Conservation (phyloP, 2,113 vertebrate species). For the Grammomys dolichurus region DNA sequence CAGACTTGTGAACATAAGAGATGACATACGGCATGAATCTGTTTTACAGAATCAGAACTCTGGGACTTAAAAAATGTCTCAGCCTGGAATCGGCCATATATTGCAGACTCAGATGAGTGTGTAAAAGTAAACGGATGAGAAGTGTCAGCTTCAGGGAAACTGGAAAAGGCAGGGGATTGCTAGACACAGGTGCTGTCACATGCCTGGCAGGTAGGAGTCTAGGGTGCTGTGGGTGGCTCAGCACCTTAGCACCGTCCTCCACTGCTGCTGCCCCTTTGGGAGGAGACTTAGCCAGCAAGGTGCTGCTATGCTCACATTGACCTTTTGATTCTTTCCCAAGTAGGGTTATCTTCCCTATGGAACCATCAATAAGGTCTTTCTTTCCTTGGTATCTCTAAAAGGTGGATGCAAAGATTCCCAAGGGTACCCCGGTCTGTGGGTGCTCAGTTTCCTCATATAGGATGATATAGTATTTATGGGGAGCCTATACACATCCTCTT, state of each 20-base stretch:
- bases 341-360: neutral
- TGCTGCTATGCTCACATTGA: neutral
- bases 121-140: neutral
- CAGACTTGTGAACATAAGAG: slow-evolving; percentile 27
- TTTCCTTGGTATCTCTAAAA: neutral
- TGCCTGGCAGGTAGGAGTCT: neutral
- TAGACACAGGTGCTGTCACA: neutral
- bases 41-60: neutral
- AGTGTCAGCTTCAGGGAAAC: neutral
- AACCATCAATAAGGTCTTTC: neutral
- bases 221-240: too few relatives aligned
- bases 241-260: neutral
- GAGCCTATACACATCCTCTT: neutral
- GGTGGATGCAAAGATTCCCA: neutral
- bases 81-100: neutral
- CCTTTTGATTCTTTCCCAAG: neutral
- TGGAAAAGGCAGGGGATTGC: neutral
- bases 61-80: neutral
- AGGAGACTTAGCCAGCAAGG: neutral
- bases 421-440: neutral
- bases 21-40: neutral
- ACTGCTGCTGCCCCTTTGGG: neutral
- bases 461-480: neutral
- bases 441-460: neutral
- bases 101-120: neutral